These are phyloP conservation scores for Hydropotes inermis DNA, from an alignment of 2,113 vertebrate species.

Conservation along the genomic window DNA sequence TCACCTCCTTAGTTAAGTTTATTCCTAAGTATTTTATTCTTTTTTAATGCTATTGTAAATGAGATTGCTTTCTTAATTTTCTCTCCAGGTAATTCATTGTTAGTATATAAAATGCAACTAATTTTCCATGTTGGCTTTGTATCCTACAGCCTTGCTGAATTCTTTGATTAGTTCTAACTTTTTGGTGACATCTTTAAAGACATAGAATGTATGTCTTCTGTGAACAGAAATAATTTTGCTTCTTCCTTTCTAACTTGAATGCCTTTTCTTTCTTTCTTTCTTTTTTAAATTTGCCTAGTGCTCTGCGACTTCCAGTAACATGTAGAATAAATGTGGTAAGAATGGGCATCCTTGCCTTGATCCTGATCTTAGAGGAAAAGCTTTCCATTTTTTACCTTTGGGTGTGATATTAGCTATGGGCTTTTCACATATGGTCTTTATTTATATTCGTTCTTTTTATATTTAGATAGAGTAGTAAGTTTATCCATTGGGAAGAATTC, in stretches of 20 bases:
- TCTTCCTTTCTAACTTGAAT: background rate
- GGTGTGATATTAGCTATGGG: background rate
- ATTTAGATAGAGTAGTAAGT: background rate
- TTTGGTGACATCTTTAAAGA: background rate
- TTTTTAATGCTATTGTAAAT: conserved; percentile 6
- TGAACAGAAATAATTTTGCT: background rate
- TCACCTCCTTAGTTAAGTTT: background rate
- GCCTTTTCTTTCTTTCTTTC: background rate
- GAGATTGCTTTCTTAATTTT: conserved; percentile 1
- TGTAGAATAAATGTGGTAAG: background rate
- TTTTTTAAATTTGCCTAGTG: background rate
- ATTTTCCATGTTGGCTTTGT: background rate
- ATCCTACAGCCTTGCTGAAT: background rate
- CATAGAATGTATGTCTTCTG: background rate
- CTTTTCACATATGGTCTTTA: background rate
- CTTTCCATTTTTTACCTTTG: background rate
- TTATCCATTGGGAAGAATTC: background rate
- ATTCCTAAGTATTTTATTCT: background rate
- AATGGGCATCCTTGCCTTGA: background rate
- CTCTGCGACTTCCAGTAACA: background rate
- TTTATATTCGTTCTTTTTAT: background rate
- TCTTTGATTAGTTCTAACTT: background rate
- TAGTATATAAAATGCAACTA: background rate
- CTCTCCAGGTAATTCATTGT: background rate
- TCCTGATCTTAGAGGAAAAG: background rate